Percentiles rank a stretch among this genome's conserved stretches.
These are phyloP conservation scores for Drosophila histrio DNA, from an alignment of 2,888 invertebrate species.

Conservation along the genomic window DNA sequence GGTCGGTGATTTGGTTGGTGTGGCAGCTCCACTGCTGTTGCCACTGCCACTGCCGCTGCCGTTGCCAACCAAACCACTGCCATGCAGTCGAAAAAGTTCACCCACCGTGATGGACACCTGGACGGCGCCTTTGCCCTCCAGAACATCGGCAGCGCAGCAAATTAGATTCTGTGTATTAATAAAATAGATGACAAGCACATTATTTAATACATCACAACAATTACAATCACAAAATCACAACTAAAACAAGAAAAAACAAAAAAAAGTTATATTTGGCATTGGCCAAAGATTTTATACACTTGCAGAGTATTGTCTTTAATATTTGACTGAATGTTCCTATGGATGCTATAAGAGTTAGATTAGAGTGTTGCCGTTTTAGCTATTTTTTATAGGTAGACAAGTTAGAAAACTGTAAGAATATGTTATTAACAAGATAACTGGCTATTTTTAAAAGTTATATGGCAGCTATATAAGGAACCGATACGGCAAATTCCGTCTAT, in stretches of 20 bases:
- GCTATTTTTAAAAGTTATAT: no score
- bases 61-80: slow-evolving; percentile 60
- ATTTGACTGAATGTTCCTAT: no score
- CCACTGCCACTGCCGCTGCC: slow-evolving; percentile 55
- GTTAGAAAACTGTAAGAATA: no score
- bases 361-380: no score
- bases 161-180: slow-evolving; percentile 88
- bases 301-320: no score
- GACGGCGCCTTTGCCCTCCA: slow-evolving; percentile 94
- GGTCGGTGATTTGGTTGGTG: slow-evolving; percentile 81
- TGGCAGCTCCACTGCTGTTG: slow-evolving; percentile 65
- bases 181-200: slow-evolving; percentile 16
- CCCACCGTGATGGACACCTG: slow-evolving; percentile 95
- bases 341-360: no score
- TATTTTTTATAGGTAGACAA: no score
- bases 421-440: no score
- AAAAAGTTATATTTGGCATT: no score
- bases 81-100: slow-evolving; percentile 90
- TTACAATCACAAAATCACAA: neutral
- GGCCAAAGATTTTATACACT: no score
- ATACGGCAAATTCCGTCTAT: no score
- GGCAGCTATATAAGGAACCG: no score
- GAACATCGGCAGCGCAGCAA: slow-evolving; percentile 95
- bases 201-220: slow-evolving; percentile 26
- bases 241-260: slow-evolving; percentile 6